Percentiles rank a stretch among this genome's conserved stretches.
Conservation (phyloP, 2,113 vertebrate genomes). For the Lampris incognitus region DNA sequence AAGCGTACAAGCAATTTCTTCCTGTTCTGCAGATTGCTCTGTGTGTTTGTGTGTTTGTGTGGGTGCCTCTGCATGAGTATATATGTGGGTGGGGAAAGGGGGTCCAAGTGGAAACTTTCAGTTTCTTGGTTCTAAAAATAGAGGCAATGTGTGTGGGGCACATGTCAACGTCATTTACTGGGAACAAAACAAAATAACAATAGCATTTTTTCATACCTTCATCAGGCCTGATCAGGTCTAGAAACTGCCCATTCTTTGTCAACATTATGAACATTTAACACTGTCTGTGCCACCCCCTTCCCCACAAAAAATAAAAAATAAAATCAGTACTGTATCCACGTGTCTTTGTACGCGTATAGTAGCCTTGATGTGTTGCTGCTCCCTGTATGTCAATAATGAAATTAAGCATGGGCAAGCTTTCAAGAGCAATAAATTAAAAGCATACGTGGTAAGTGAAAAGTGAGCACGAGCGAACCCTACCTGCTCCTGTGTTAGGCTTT, state of each 20-base stretch:
- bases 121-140: slow-evolving; percentile 86
- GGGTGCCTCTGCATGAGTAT: slow-evolving; percentile 21
- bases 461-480: slow-evolving; percentile 16
- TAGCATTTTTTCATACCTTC: not conserved
- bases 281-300: not conserved
- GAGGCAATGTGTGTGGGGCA: slow-evolving; percentile 62
- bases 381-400: too few species aligned
- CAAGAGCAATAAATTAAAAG: too few species aligned
- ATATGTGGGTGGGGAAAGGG: slow-evolving; percentile 75
- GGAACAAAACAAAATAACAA: not conserved
- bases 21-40: slow-evolving; percentile 80
- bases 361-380: too few species aligned
- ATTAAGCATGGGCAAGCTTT: too few species aligned
- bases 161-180: slow-evolving; percentile 6
- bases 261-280: too few species aligned
- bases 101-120: slow-evolving; percentile 87
- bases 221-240: not conserved
- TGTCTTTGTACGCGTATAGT: too few species aligned
- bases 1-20: slow-evolving; percentile 64
- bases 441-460: not conserved
- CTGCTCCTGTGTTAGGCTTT: not conserved
- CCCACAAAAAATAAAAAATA: too few species aligned
- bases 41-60: slow-evolving; percentile 14
- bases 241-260: not conserved
- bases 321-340: too few species aligned